phyloP scores from a whole-genome alignment of 2,797 vertebrate species.

The Saxicola maurus region DNA sequence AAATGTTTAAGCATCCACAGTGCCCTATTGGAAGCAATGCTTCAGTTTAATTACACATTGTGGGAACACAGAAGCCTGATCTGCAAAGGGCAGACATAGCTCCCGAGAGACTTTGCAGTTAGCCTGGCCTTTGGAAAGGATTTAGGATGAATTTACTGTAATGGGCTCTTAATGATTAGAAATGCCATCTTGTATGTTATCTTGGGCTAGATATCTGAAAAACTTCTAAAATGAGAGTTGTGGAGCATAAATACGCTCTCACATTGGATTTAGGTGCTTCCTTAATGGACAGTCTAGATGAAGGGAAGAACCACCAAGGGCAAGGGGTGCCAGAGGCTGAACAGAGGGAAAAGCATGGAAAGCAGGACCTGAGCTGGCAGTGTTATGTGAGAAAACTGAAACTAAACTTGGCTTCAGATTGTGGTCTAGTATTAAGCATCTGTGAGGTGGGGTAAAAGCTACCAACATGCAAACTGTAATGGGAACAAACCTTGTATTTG shows the following conservation, averaged over 20 bases:
- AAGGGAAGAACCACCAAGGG: neutral
- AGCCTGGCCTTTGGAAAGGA: slow-evolving; percentile 13
- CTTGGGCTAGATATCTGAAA: neutral
- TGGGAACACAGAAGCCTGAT: neutral
- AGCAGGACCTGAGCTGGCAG: neutral
- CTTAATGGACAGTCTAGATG: neutral
- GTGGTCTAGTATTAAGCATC: neutral
- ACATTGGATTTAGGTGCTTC: neutral
- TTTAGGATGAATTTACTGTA: neutral
- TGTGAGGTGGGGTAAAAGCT: neutral
- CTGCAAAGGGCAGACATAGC: neutral
- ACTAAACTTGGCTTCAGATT: neutral
- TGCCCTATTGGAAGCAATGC: neutral
- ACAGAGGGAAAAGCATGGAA: neutral
- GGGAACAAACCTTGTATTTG: neutral
- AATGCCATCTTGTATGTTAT: neutral
- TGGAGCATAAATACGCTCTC: neutral
- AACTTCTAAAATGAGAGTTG: neutral
- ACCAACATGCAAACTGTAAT: neutral
- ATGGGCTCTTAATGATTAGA: neutral
- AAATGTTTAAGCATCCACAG: neutral
- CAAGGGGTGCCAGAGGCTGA: neutral
- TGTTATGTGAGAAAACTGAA: neutral
- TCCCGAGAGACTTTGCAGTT: neutral
- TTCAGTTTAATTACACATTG: neutral